Evolutionary conservation across 2,797 vertebrate species (phyloP).

Genomic region (Arrhamphus sclerolepis): DNA sequence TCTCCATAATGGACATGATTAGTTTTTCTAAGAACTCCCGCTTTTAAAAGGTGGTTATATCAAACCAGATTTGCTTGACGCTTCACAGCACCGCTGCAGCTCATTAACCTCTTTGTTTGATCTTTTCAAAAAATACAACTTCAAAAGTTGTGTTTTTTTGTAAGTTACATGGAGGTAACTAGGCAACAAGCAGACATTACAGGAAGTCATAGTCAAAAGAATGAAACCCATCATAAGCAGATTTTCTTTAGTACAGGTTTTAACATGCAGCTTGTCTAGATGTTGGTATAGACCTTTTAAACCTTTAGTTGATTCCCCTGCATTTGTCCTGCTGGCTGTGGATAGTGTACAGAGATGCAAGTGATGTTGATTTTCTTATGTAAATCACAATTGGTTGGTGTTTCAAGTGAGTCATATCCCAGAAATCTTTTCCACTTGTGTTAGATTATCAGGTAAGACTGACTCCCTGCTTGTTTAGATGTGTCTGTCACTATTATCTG

Average conservation of each 20-base stretch:
- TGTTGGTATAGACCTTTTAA: background rate
- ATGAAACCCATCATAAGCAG: background rate
- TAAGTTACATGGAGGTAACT: background rate
- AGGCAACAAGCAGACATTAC: background rate
- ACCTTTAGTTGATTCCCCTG: background rate
- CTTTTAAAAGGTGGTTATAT: too few species aligned
- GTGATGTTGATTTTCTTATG: background rate
- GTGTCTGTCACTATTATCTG: conserved; percentile 52
- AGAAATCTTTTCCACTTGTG: conserved; percentile 58
- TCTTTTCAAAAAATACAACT: background rate
- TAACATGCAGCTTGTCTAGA: background rate
- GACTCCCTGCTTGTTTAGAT: conserved; percentile 60
- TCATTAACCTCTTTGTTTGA: background rate
- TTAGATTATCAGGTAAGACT: conserved; percentile 65
- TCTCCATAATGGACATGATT: background rate
- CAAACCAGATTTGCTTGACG: background rate
- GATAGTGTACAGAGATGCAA: background rate
- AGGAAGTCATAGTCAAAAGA: conserved; percentile 1
- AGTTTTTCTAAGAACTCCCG: too few species aligned
- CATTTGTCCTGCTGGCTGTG: background rate
- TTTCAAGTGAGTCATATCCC: conserved; percentile 44
- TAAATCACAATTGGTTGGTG: conserved; percentile 22
- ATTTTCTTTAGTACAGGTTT: background rate
- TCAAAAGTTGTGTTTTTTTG: background rate
- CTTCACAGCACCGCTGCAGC: background rate